Base-by-base conservation (phyloP, 2,888 invertebrate species). In the Pseudoips prasinana region DNA sequence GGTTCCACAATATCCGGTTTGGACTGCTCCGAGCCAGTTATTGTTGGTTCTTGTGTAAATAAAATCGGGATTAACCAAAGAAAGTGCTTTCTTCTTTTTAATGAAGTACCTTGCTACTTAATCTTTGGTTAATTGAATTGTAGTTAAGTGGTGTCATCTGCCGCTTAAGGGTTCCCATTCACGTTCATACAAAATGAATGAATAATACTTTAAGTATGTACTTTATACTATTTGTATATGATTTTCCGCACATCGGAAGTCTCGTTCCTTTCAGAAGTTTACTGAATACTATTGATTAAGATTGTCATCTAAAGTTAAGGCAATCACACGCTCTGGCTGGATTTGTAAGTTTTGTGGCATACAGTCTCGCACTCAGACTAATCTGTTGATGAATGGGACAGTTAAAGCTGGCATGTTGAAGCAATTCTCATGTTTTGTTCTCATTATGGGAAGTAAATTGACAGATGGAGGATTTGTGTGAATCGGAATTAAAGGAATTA, bases 1-100 rank as follows among this genome's bases (percentile, higher is more conserved):
- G 59, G 61, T 70, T 71, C 73, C 66, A 54, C 46, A 46, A 51
- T 63, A 64, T 66, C 67, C 64, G 67, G 67, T 58, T 62, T 40
- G 39, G 5, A 14, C 14, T 14, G 5, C 14, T 14, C 14, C 14
- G 7, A 40, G 46, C 46, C 46, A 33, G 54, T 48, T 57, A 58
- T 54, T 51, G 48, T 61, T 39, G 32, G 25, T 33, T 25, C 33
- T 37, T 36, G 40, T 35, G 41, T 47, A 40, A 52, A 49, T 58
- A 50, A 55, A 57, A 55, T 35, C 25, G 31, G 37, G 58, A 58
- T 57, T 54, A 48, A 39, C 51, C 8, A 44, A 58, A 54, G 46
- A 44, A 57, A 41, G 44, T 36, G 27, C 33, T 58, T 39, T 36
- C 34, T 39, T 43, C 45, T 44, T 37, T 41, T 45, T 49, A 46